These are phyloP conservation scores for Hirtodrosophila trivittata DNA, from an alignment of 2,888 invertebrate species.

Conservation along the genomic window DNA sequence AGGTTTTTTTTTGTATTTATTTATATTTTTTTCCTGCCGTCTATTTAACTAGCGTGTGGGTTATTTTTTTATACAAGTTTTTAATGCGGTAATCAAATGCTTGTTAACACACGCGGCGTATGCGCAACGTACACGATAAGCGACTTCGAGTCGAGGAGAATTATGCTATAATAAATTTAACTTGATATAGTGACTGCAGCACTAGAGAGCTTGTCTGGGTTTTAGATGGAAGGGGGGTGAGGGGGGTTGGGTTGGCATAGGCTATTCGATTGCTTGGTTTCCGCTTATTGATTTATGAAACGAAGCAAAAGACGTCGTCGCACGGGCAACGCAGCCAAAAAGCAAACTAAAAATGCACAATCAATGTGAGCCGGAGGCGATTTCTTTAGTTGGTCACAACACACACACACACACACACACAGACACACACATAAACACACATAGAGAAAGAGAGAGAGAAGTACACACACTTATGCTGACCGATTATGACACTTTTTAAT, in stretches of 20 bases:
- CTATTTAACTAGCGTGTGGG: constrained; percentile 56
- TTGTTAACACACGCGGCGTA: constrained; percentile 69
- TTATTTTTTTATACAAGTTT: constrained; percentile 29
- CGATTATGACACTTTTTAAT: constrained; percentile 78
- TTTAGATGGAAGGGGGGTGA: background rate
- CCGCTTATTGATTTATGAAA: constrained; percentile 73
- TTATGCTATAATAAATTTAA: constrained; percentile 67
- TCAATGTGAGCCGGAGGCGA: background rate
- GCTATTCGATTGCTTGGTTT: constrained; percentile 47
- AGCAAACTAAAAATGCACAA: constrained; percentile 44
- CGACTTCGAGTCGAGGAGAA: background rate
- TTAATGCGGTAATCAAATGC: constrained; percentile 73
- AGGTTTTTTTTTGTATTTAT: background rate
- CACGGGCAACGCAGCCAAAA: constrained; percentile 25
- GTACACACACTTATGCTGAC: constrained; percentile 69
- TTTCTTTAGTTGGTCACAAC: constrained; percentile 9
- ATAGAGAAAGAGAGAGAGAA: background rate
- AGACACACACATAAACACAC: constrained; percentile 20
- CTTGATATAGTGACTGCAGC: background rate
- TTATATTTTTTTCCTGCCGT: too few relatives aligned
- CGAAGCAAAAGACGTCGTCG: constrained; percentile 17
- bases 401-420: background rate
- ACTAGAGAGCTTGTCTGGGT: background rate
- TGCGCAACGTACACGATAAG: constrained; percentile 52
- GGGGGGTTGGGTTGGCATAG: background rate